A percentile compares a stretch with the other conserved stretches of the same genome.
Conservation (phyloP, 2,888 invertebrate genomes). For the Cryptus armator region DNA sequence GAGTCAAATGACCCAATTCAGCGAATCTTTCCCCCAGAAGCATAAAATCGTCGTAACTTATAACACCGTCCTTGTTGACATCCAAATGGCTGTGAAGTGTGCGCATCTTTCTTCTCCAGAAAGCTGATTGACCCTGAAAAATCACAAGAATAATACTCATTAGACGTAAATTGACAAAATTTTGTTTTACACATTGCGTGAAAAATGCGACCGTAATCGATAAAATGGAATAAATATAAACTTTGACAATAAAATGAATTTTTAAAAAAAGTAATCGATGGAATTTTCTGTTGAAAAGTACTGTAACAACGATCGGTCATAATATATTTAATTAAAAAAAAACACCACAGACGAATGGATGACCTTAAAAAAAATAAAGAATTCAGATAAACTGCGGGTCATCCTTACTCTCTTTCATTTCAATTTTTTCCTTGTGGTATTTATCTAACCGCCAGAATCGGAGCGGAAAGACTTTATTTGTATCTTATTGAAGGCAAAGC, state of each 20-base stretch:
- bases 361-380: too few species aligned
- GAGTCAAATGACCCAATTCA: constrained; percentile 90
- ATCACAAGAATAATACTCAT: background rate
- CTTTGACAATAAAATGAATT: background rate
- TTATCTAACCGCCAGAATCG: too few species aligned
- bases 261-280: background rate
- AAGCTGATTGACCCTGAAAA: constrained; percentile 87
- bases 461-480: too few species aligned
- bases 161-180: background rate
- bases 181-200: background rate
- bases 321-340: too few species aligned
- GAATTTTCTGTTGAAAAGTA: too few species aligned
- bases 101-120: constrained; percentile 95
- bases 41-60: constrained; percentile 93
- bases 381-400: too few species aligned
- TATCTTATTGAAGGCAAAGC: too few species aligned
- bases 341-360: too few species aligned
- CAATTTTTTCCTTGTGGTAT: too few species aligned
- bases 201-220: background rate
- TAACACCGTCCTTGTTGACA: constrained; percentile 94
- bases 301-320: too few species aligned
- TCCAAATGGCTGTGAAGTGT: constrained; percentile 94
- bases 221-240: background rate
- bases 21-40: constrained; percentile 91
- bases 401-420: too few species aligned